Evolutionary conservation across 2,888 invertebrate genomes (phyloP).

Genomic region (Nebria brevicollis): DNA sequence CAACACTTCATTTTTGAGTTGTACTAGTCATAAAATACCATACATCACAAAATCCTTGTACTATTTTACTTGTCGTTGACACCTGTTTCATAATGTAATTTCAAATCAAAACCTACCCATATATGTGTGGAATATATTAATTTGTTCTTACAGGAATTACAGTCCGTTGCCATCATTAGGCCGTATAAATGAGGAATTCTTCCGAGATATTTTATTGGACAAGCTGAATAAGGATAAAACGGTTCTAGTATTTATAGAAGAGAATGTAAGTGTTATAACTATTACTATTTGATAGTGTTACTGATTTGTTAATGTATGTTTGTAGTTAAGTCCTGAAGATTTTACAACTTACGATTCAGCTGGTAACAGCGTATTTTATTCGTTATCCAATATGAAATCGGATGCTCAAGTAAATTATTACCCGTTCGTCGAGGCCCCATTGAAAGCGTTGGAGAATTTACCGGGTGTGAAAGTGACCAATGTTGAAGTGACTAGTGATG

Average conservation of each 20-base stretch:
- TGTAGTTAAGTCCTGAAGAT: constrained; percentile 64
- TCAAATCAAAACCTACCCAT: background rate
- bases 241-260: constrained; percentile 65
- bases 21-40: too few species aligned
- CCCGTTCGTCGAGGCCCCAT: constrained; percentile 71
- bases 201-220: constrained; percentile 57
- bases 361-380: constrained; percentile 60
- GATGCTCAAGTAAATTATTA: constrained; percentile 65
- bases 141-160: constrained; percentile 30
- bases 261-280: constrained; percentile 60
- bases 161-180: constrained; percentile 57
- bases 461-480: constrained; percentile 58
- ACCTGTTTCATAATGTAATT: background rate
- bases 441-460: constrained; percentile 67
- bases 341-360: constrained; percentile 61
- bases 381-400: constrained; percentile 59
- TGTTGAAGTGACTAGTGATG: constrained; percentile 54
- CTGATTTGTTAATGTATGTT: constrained; percentile 38
- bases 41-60: background rate
- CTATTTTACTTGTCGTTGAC: background rate
- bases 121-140: background rate
- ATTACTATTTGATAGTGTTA: constrained; percentile 8
- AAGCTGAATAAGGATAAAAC: constrained; percentile 56
- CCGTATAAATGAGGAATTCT: constrained; percentile 58
- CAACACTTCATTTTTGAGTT: background rate